Base-by-base conservation (phyloP, 2,888 invertebrate genomes). In the Pristionchus arcanus region DNA sequence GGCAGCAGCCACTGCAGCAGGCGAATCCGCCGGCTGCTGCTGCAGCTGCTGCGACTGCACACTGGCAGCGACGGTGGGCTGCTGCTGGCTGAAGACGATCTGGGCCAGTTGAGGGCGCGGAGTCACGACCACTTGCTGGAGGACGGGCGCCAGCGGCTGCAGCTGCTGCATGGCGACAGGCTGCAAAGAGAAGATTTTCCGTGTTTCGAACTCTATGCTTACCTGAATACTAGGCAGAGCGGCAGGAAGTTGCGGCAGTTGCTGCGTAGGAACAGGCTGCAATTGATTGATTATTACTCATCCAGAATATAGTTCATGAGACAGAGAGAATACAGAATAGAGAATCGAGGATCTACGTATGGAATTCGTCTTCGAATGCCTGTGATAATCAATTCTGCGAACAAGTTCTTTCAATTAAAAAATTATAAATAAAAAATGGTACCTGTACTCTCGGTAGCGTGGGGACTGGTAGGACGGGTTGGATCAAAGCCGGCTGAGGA, bases 41-140 rank as follows among this genome's bases (percentile, higher is more conserved):
- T 83, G 84, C 84, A 85, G 37, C 59, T 85, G 84, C 34, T 21
- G 84, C 34, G 37, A 85, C 31, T 85, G 84, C 59, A 85, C 55
- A 74, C 74, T 74, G 2, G 74, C 74, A 21, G 74, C 37, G 4
- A 74, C 37, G 15, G 74, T 49, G 42, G 42, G 42, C 42, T 49
- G 74, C 74, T 74, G 74, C 37, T 37, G 37, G 74, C 21, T 74
- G 74, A 74, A 74, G 74, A 74, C 74, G 42, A 74, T 74, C 74
- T 74, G 74, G 37, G 74, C 74, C 21, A 74, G 9, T 7, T 42
- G 74, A 21, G 74, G 74, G 21, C 37, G 37, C 37, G 74, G 74
- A 74, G 37, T 37, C 37, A 74, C 34, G 74, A 74, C n/a, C 25
- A n/a, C 74, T 74, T 74, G 74, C 37, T 74, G 74, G 37, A 74